Conservation (phyloP, 2,888 invertebrate species). For the Mayetiola destructor region DNA sequence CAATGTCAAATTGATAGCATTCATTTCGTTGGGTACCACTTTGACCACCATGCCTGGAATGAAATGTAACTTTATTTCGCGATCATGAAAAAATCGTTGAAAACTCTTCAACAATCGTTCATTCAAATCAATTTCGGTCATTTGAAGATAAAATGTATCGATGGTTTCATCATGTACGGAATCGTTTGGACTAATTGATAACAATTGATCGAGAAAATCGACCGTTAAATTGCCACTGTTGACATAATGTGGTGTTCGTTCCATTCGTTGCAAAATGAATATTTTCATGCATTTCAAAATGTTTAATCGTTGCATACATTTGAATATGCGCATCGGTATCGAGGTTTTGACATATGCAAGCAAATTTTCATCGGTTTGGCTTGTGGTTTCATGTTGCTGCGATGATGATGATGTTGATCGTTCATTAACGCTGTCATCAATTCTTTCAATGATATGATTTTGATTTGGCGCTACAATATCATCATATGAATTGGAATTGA, state of each 20-base stretch:
- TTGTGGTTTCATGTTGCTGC: not conserved
- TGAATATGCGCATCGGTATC: slow-evolving; percentile 31
- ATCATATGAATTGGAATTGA: not conserved
- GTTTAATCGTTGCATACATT: slow-evolving; percentile 32
- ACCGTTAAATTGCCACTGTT: slow-evolving; percentile 20
- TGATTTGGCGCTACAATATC: not conserved
- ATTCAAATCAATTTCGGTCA: slow-evolving; percentile 38
- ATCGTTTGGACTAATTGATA: slow-evolving; percentile 22
- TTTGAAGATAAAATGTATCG: slow-evolving; percentile 37
- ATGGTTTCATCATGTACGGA: slow-evolving; percentile 24
- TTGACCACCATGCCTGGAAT: slow-evolving; percentile 40
- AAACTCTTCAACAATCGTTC: slow-evolving; percentile 38
- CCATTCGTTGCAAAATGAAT: slow-evolving; percentile 41
- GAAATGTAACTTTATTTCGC: slow-evolving; percentile 38
- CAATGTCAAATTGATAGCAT: slow-evolving; percentile 37
- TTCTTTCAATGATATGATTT: not conserved
- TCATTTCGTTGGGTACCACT: slow-evolving; percentile 39
- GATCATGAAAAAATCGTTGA: slow-evolving; percentile 38
- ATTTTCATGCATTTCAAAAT: slow-evolving; percentile 41
- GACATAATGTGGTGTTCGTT: slow-evolving; percentile 23
- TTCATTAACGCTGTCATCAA: not conserved
- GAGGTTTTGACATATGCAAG: slow-evolving; percentile 30
- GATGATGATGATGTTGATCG: not conserved
- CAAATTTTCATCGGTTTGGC: slow-evolving; percentile 16
- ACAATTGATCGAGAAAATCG: slow-evolving; percentile 32